phyloP scores from a whole-genome alignment of 2,797 vertebrate genomes.

The Oreortyx pictus region DNA sequence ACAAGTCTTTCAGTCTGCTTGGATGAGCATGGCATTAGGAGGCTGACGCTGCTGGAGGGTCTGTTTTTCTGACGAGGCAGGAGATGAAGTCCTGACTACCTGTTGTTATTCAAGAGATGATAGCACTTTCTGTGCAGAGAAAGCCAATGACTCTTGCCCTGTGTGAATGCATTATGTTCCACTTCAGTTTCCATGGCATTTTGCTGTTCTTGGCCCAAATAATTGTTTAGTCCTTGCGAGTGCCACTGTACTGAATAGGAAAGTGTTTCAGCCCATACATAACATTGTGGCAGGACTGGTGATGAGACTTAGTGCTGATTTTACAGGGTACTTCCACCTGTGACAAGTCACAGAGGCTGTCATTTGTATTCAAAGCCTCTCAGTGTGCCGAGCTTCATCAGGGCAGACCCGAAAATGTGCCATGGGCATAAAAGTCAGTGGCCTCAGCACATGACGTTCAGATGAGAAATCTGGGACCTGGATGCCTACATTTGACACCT shows the following conservation, averaged over 20 bases:
- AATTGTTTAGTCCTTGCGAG: not conserved
- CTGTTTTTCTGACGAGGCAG: conserved; percentile 34
- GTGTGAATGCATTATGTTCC: not conserved
- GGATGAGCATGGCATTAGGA: not conserved
- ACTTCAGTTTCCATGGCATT: conserved; percentile 35
- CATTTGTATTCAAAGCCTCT: not conserved
- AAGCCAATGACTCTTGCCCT: conserved; percentile 18
- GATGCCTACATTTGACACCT: not conserved
- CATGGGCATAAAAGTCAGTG: not conserved
- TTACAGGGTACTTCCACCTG: not conserved
- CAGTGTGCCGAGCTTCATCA: not conserved
- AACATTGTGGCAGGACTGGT: accelerated
- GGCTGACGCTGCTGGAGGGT: not conserved
- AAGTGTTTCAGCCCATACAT: not conserved
- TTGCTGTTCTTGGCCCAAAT: conserved; percentile 25
- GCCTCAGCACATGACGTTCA: not conserved
- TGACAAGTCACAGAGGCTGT: not conserved
- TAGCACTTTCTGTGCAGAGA: not conserved
- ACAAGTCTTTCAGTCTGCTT: not conserved
- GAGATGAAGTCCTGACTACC: not conserved
- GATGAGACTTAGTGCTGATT: not conserved
- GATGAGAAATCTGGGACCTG: not conserved
- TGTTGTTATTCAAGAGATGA: conserved; percentile 17
- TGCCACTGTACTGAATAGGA: not conserved
- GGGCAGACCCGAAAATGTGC: not conserved